Percentiles rank a stretch among this genome's conserved stretches.
Conservation (phyloP, 2,888 invertebrate genomes). For the Acrobeloides nanus region DNA sequence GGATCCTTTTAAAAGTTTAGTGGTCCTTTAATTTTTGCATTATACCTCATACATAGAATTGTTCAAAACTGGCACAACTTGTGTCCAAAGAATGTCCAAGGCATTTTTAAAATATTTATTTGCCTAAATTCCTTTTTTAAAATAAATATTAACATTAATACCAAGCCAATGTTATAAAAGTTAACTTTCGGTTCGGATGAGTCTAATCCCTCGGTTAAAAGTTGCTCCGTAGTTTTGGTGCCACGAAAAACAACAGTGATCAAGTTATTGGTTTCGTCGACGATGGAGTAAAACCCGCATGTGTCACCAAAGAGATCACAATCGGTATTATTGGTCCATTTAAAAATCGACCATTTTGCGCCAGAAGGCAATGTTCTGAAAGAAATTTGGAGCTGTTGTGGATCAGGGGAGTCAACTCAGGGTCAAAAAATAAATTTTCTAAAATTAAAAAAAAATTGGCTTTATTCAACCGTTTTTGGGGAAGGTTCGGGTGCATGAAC, state of each 20-base stretch:
- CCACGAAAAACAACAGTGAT: conserved; percentile 38
- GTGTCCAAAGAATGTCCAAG: conserved; percentile 37
- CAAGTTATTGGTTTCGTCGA: conserved; percentile 26
- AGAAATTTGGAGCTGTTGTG: no score
- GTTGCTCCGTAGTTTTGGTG: conserved; percentile 33
- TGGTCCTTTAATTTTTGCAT: no score
- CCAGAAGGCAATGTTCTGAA: no score
- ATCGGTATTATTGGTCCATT: conserved; percentile 15
- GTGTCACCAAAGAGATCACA: conserved; percentile 24
- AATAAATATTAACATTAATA: no score
- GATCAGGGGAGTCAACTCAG: no score
- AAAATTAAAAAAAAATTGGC: no score
- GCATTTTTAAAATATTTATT: conserved; percentile 41
- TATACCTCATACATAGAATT: conserved; percentile 28
- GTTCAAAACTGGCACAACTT: conserved; percentile 23
- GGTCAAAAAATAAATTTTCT: no score
- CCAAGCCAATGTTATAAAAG: conserved; percentile 40
- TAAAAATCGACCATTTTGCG: no score
- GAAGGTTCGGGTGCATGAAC: no score
- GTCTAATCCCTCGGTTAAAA: conserved; percentile 41
- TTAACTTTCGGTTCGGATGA: conserved; percentile 29
- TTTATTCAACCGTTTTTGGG: no score
- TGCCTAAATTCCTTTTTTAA: conserved; percentile 29
- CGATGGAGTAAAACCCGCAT: conserved; percentile 32
- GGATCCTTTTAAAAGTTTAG: no score